Percentiles rank a stretch among this genome's conserved stretches.
These are phyloP conservation scores for Sminthurides bifidus DNA, from an alignment of 1,140 invertebrate genomes.

Conservation along the genomic window DNA sequence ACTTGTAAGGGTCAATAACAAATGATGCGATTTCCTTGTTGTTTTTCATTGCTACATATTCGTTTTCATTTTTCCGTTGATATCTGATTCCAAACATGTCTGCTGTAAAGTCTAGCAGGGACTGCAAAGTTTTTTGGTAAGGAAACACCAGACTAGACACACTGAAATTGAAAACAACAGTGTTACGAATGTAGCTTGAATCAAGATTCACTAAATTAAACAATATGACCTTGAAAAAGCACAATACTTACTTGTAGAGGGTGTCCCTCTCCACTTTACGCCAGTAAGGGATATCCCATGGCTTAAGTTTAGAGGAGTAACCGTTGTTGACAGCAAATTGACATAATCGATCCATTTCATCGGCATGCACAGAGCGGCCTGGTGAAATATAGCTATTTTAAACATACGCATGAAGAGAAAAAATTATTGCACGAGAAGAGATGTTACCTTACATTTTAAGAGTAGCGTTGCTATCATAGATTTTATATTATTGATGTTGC, in stretches of 20 bases:
- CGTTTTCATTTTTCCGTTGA: neutral
- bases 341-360: conserved; percentile 59
- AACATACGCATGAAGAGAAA: conserved; percentile 11
- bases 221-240: neutral
- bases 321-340: conserved; percentile 63
- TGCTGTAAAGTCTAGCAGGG: neutral
- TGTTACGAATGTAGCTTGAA: neutral
- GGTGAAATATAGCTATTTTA: conserved; percentile 16
- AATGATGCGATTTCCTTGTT: neutral
- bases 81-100: neutral
- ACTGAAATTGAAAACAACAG: neutral
- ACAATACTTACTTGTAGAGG: conserved; percentile 45
- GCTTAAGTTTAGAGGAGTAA: conserved; percentile 53
- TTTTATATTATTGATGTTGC: conserved; percentile 61
- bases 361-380: conserved; percentile 56
- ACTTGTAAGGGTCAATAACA: neutral
- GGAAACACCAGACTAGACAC: neutral
- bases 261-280: conserved; percentile 47
- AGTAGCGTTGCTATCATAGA: conserved; percentile 55
- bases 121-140: neutral
- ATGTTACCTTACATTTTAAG: conserved; percentile 30
- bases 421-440: conserved; percentile 17
- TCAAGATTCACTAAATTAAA: conserved; percentile 5
- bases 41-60: neutral
- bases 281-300: conserved; percentile 84